Base-by-base conservation (phyloP, 2,797 vertebrate species). In the Crenichthys baileyi region DNA sequence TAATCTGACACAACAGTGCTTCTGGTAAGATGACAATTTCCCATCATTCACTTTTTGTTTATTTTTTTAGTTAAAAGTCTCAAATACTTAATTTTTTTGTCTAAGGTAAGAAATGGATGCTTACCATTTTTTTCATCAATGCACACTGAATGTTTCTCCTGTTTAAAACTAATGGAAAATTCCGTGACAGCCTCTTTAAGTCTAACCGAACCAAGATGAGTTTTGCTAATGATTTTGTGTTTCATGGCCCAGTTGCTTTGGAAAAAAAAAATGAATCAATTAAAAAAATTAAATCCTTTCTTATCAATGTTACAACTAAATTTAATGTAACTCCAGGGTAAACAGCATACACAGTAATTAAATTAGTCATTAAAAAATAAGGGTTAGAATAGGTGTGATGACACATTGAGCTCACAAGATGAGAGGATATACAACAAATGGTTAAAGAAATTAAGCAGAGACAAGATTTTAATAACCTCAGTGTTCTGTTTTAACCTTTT, bases 301-400 rank as follows among this genome's bases (percentile, higher is more conserved):
- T 71, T 22, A 79, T 50, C 9, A 68, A 29, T 60, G 70, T 44
- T 72, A 13, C 16, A 12, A 16, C 39, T 31, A 48, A 1, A 7
- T 44, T 39, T 29, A 51, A 9, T 39, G 31, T 31, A 53, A 51
- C 31, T 61, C 18, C 2, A 29, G 31, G 24, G 44, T 29, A 58
- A 77, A 60, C 36, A 36, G 70, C 55, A 46, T 73, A 88, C 74
- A 79, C 55, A 70, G 46, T 63, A 74, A n/a, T 5, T 58, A 70
- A 71, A 87, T 78, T 78, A 67, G 6, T 0, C 18, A 51, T 50
- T 11, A 24, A 18, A 50, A 53, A 67, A 67, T 48, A 51, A 41
- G 4, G 15, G 46, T 7, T 15, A 74, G 15, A 13, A 56, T 2
- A 8, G 1, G 7, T 36, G 31, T 22, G 36, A 20, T 4, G 31